Evolutionary conservation across 92 coral and sea anemone genomes (phyloP).

Genomic region (Muricea muricata): DNA sequence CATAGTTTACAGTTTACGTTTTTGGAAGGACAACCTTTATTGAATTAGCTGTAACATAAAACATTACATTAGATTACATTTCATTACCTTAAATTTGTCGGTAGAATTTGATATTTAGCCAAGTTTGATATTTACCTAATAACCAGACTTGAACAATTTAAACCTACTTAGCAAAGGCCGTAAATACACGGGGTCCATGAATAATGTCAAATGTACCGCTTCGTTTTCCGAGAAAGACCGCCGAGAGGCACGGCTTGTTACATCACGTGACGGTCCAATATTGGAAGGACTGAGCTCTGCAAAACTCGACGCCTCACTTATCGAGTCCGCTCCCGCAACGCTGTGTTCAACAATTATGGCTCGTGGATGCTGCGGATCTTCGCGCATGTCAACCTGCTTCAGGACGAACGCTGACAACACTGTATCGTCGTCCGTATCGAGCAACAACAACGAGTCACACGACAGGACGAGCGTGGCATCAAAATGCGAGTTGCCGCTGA

Average conservation of each 20-base stretch:
- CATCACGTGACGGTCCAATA: neutral
- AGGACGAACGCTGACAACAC: conserved; percentile 25
- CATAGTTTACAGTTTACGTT: too few relatives aligned
- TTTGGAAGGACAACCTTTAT: too few relatives aligned
- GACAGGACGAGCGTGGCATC: conserved; percentile 34
- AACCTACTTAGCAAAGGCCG: conserved; percentile 26
- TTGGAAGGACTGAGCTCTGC: neutral
- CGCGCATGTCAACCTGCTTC: conserved; percentile 50
- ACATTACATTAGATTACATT: too few relatives aligned
- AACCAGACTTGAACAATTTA: conserved; percentile 2
- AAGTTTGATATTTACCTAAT: too few relatives aligned
- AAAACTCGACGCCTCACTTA: conserved; percentile 28
- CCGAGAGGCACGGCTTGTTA: neutral
- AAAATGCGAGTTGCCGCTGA: conserved; percentile 35
- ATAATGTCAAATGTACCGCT: neutral
- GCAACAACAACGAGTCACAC: conserved; percentile 4
- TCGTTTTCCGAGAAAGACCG: conserved; percentile 24
- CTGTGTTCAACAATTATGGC: conserved; percentile 21
- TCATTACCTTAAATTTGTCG: too few relatives aligned
- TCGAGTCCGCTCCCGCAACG: neutral
- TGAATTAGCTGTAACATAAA: too few relatives aligned
- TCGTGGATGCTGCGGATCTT: conserved; percentile 33
- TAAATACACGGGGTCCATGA: conserved; percentile 36
- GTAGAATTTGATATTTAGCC: too few relatives aligned
- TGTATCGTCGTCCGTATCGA: conserved; percentile 39